These are phyloP conservation scores for Sebastes steindachneri DNA, from an alignment of 2,797 vertebrate genomes.

Conservation along the genomic window DNA sequence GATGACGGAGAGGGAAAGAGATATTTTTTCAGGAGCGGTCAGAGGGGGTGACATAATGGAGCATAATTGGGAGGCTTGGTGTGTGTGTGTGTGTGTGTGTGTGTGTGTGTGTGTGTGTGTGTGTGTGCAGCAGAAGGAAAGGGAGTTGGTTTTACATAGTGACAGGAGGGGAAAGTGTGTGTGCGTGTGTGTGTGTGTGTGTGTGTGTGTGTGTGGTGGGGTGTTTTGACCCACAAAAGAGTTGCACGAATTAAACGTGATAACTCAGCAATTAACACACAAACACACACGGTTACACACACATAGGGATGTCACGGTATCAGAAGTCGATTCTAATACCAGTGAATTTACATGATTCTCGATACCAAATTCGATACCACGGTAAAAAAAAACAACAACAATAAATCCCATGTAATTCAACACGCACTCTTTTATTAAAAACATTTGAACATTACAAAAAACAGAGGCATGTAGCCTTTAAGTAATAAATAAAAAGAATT, in stretches of 20 bases:
- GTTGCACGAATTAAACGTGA: conserved; percentile 83
- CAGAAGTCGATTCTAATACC: too few species aligned
- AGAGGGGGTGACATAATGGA: conserved; percentile 94
- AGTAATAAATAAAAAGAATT: too few species aligned
- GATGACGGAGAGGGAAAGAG: conserved; percentile 39
- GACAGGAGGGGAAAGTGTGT: conserved; percentile 63
- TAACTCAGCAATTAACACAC: conserved; percentile 80
- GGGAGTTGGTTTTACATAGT: conserved; percentile 84
- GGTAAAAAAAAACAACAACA: too few species aligned
- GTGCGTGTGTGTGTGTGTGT: conserved; percentile 46
- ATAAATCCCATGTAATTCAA: too few species aligned
- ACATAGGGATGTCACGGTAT: background rate
- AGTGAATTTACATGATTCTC: too few species aligned
- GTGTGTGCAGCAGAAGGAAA: conserved; percentile 29
- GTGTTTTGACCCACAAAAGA: conserved; percentile 83
- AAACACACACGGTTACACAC: conserved; percentile 7
- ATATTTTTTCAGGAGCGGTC: conserved; percentile 90
- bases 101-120: conserved; percentile 21
- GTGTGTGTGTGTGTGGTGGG: conserved; percentile 64
- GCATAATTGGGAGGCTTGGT: conserved; percentile 80
- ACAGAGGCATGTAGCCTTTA: too few species aligned
- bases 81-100: conserved; percentile 56
- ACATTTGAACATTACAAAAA: too few species aligned
- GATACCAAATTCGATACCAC: too few species aligned
- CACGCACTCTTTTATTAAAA: too few species aligned